A percentile compares a stretch with the other conserved stretches of the same genome.
phyloP scores from a whole-genome alignment of 1,140 invertebrate species.

The Mactra quadrangularis region DNA sequence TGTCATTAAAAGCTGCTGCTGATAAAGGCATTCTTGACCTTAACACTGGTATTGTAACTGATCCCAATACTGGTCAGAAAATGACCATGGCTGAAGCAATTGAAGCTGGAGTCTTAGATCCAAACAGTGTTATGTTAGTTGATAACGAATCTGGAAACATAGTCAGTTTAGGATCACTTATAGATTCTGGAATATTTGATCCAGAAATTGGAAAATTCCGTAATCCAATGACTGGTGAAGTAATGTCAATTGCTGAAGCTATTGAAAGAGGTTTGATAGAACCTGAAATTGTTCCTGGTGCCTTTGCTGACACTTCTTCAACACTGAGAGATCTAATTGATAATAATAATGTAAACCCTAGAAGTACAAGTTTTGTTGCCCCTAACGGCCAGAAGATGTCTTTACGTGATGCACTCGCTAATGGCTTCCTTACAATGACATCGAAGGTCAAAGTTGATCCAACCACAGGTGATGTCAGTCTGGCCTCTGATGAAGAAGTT shows the following conservation, averaged over 20 bases:
- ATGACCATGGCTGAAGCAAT: conserved; percentile 85
- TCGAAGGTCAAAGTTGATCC: conserved; percentile 90
- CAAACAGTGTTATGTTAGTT: conserved; percentile 76
- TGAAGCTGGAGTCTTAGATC: conserved; percentile 70
- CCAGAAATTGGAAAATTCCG: conserved; percentile 89
- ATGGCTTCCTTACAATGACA: conserved; percentile 83
- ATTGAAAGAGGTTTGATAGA: conserved; percentile 90
- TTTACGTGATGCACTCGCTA: conserved; percentile 78
- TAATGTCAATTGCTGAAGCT: conserved; percentile 90
- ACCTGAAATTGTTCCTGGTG: conserved; percentile 70
- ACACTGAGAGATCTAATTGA: conserved; percentile 79
- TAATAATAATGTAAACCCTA: conserved; percentile 75
- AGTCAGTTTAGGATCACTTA: conserved; percentile 71
- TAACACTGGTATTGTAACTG: conserved; percentile 68
- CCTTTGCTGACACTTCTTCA: conserved; percentile 73
- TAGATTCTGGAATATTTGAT: conserved; percentile 86
- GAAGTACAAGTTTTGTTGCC: conserved; percentile 77
- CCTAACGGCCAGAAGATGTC: conserved; percentile 78
- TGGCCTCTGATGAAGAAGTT: conserved; percentile 78
- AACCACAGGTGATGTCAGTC: conserved; percentile 83
- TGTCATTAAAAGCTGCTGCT: conserved; percentile 88
- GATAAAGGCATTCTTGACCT: conserved; percentile 87
- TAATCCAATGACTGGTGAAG: conserved; percentile 89
- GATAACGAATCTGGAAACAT: conserved; percentile 75
- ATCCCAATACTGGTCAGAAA: conserved; percentile 68